Evolutionary conservation across 2,888 invertebrate species (phyloP).

Genomic region (Hydroisotoma schaefferi): DNA sequence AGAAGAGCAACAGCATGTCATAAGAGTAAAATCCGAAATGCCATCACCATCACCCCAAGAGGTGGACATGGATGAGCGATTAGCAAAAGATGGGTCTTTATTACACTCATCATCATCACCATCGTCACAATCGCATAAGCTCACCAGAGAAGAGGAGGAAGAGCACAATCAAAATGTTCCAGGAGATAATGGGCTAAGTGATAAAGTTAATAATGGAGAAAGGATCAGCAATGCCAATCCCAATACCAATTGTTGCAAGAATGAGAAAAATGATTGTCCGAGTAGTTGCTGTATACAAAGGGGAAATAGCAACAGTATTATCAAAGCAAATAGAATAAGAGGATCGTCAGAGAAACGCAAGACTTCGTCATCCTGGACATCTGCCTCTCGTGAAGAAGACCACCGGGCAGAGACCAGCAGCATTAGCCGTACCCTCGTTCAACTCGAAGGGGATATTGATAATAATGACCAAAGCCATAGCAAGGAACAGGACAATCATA

Average conservation of each 20-base stretch:
- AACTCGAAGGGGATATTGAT: neutral
- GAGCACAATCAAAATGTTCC: neutral
- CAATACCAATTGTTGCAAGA: slow-evolving; percentile 6
- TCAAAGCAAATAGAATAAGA: no score
- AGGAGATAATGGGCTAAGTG: slow-evolving; percentile 3
- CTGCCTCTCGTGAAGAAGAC: neutral
- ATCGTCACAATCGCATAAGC: neutral
- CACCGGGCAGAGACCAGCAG: neutral
- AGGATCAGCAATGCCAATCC: slow-evolving; percentile 2
- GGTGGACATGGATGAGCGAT: slow-evolving; percentile 3
- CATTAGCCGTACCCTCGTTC: no score
- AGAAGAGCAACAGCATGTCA: no score
- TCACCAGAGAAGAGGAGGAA: neutral
- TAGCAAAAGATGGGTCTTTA: neutral
- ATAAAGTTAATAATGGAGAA: slow-evolving; percentile 5
- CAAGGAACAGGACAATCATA: slow-evolving; percentile 15
- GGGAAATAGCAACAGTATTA: no score
- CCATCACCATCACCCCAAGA: neutral
- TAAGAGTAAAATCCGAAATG: neutral
- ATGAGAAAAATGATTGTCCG: slow-evolving; percentile 24
- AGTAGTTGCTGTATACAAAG: neutral
- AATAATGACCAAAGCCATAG: neutral
- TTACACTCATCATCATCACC: neutral
- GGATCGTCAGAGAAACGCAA: slow-evolving; percentile 8
- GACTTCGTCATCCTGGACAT: slow-evolving; percentile 4